A percentile compares a stretch with the other conserved stretches of the same genome.
Conservation (phyloP, 1,140 invertebrate genomes). For the Lordiphosa clarofinis region DNA sequence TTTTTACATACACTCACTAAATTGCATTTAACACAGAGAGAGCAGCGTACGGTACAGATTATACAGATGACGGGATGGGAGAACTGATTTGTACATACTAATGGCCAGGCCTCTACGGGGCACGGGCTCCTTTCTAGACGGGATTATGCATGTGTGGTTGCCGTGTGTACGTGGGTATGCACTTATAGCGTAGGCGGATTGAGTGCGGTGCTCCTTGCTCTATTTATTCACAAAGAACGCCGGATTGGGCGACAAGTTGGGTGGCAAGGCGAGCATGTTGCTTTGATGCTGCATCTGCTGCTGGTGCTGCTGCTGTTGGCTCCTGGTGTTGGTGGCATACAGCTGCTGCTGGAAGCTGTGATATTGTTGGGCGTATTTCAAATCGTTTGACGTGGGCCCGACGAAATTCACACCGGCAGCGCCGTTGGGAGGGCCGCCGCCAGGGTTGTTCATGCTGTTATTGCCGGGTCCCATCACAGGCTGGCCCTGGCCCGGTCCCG, state of each 20-base stretch:
- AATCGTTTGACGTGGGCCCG: constrained; percentile 91
- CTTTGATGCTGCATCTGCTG: constrained; percentile 35
- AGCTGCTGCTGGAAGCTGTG: constrained; percentile 97
- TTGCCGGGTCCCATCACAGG: constrained; percentile 50
- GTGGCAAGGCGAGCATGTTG: constrained; percentile 71
- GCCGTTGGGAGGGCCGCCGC: constrained; percentile 79
- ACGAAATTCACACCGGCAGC: constrained; percentile 82
- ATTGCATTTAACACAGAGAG: constrained; percentile 49
- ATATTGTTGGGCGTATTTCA: constrained; percentile 96
- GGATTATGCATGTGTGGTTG: background rate
- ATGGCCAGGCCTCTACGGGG: background rate
- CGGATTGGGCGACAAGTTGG: constrained; percentile 62
- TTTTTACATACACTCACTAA: constrained; percentile 42
- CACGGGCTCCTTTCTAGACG: too few relatives aligned
- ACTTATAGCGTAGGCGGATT: constrained; percentile 9
- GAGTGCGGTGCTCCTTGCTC: constrained; percentile 3
- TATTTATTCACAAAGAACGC: constrained; percentile 71
- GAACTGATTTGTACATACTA: constrained; percentile 20
- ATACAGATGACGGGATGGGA: constrained; percentile 10
- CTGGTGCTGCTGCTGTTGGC: constrained; percentile 79
- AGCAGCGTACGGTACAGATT: constrained; percentile 20
- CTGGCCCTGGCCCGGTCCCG: constrained; percentile 29
- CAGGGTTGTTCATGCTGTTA: constrained; percentile 81
- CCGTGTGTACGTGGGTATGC: background rate
- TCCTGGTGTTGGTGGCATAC: constrained; percentile 92